Conservation (phyloP, 2,113 vertebrate species). For the Globicephala melas region DNA sequence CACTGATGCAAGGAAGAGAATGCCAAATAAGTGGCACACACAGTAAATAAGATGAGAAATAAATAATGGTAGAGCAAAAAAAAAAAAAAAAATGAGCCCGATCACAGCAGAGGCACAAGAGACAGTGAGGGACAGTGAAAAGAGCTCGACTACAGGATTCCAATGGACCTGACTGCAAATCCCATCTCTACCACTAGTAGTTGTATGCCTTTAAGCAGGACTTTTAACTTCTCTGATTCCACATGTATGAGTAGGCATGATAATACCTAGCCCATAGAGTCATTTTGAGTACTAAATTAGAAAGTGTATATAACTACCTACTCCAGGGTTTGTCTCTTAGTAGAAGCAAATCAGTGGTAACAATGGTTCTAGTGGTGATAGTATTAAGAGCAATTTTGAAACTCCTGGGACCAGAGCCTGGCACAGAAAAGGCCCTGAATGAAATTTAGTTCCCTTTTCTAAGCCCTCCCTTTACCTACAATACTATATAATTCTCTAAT, state of each 20-base stretch:
- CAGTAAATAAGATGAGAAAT: background rate
- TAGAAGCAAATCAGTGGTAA: background rate
- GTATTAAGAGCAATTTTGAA: background rate
- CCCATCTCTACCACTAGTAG: background rate
- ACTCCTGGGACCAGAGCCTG: background rate
- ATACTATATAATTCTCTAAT: background rate
- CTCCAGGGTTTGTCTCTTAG: background rate
- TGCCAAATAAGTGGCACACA: background rate
- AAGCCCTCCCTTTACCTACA: background rate
- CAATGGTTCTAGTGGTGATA: background rate
- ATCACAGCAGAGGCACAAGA: background rate
- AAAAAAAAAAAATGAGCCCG: background rate
- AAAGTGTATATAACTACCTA: background rate
- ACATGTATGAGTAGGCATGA: background rate
- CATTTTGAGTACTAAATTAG: background rate
- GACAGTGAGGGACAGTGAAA: background rate
- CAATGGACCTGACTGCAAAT: background rate
- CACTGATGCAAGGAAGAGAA: background rate
- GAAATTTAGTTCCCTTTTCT: background rate
- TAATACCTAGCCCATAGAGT: background rate
- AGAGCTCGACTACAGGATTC: background rate
- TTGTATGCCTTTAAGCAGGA: background rate
- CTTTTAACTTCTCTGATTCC: background rate
- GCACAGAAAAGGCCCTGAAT: background rate
- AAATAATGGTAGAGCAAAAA: background rate